Conservation (phyloP, 2,113 vertebrate genomes). For the Rutilus rutilus region DNA sequence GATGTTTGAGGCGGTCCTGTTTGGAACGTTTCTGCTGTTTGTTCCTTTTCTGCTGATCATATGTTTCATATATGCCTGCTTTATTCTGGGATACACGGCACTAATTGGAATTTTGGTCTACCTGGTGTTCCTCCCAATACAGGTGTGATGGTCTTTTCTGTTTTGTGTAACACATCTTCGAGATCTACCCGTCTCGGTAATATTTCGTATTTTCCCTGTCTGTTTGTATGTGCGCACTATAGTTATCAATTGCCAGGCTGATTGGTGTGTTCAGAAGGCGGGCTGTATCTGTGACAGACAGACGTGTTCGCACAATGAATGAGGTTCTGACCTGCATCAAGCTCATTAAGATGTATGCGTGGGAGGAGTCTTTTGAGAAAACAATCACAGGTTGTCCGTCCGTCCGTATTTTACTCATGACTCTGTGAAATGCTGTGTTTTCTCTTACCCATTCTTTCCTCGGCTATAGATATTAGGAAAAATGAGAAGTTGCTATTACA, state of each 20-base stretch:
- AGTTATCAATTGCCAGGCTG: slow-evolving; percentile 75
- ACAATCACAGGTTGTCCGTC: slow-evolving; percentile 69
- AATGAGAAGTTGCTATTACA: slow-evolving; percentile 71
- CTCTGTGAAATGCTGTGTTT: background rate
- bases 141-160: slow-evolving; percentile 67
- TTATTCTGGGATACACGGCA: slow-evolving; percentile 77
- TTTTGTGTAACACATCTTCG: background rate
- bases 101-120: slow-evolving; percentile 74
- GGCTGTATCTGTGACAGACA: slow-evolving; percentile 73
- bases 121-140: slow-evolving; percentile 74
- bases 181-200: background rate
- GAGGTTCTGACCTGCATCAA: slow-evolving; percentile 84
- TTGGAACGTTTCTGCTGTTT: slow-evolving; percentile 70
- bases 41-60: slow-evolving; percentile 70
- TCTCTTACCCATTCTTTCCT: slow-evolving; percentile 48
- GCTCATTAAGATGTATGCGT: slow-evolving; percentile 84
- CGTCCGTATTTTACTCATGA: background rate
- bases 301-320: slow-evolving; percentile 79
- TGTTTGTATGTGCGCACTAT: slow-evolving; percentile 47
- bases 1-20: slow-evolving; percentile 78
- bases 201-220: slow-evolving; percentile 11
- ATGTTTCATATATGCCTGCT: slow-evolving; percentile 72
- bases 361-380: slow-evolving; percentile 81
- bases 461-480: slow-evolving; percentile 72
- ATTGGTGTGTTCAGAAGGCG: slow-evolving; percentile 71